Evolutionary conservation across 2,113 vertebrate species (phyloP).

Genomic region (Glareola pratincola): DNA sequence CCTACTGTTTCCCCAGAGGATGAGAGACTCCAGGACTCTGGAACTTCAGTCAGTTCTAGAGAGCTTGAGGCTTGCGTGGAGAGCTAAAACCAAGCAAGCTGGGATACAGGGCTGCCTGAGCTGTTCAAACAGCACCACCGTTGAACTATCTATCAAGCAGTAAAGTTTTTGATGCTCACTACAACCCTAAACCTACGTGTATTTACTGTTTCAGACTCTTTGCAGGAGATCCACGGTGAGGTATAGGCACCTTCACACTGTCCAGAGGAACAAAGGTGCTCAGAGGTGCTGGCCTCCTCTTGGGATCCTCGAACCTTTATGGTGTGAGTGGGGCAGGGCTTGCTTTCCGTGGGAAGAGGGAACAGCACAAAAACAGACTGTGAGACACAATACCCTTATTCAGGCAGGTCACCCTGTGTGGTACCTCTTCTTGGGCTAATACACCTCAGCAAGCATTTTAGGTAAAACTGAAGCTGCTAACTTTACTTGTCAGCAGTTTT

Average conservation of each 20-base stretch:
- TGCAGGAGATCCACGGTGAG: neutral
- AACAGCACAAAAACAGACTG: neutral
- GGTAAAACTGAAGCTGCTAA: neutral
- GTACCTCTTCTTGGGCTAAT: neutral
- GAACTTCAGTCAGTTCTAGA: neutral
- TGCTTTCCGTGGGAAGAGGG: neutral
- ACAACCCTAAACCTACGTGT: neutral
- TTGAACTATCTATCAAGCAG: neutral
- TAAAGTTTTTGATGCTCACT: neutral
- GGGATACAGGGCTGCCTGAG: neutral
- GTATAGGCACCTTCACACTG: neutral
- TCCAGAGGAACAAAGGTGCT: neutral
- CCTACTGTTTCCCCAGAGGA: neutral
- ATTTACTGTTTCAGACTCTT: neutral
- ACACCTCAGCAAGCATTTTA: neutral
- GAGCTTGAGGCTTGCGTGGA: neutral
- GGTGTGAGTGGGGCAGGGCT: neutral
- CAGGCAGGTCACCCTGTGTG: neutral
- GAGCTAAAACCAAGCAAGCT: neutral
- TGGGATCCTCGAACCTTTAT: neutral
- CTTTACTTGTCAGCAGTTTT: neutral
- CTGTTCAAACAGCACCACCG: neutral
- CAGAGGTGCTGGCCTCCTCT: neutral
- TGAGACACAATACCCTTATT: neutral
- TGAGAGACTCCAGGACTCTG: neutral